Evolutionary conservation across 1,140 invertebrate genomes (phyloP).

Genomic region (Mya arenaria): DNA sequence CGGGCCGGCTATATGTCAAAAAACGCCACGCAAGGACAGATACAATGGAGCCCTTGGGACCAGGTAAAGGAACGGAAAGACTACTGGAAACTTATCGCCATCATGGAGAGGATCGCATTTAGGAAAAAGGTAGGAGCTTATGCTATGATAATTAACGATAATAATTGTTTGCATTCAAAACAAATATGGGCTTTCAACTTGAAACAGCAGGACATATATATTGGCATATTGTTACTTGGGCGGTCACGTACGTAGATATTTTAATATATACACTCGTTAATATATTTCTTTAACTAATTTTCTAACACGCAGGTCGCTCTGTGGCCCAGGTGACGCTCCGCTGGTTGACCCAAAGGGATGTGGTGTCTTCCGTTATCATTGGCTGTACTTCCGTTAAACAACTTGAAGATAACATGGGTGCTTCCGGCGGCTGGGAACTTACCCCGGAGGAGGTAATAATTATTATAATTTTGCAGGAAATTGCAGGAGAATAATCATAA

Average conservation of each 20-base stretch:
- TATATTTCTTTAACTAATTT: too few relatives aligned
- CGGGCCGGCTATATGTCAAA: conserved; percentile 10
- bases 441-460: conserved; percentile 69
- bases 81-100: conserved; percentile 41
- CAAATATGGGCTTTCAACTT: too few relatives aligned
- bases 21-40: background rate
- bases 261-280: too few relatives aligned
- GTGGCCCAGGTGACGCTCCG: conserved; percentile 72
- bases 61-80: background rate
- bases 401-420: conserved; percentile 77
- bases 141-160: too few relatives aligned
- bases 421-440: conserved; percentile 71
- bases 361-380: conserved; percentile 76
- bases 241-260: too few relatives aligned
- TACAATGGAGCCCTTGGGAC: background rate
- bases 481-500: too few relatives aligned
- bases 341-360: conserved; percentile 75
- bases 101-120: conserved; percentile 12
- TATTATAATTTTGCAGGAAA: too few relatives aligned
- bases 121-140: background rate
- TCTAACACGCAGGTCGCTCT: conserved; percentile 59
- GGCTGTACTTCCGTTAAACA: conserved; percentile 74
- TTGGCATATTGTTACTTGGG: too few relatives aligned
- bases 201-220: too few relatives aligned
- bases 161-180: too few relatives aligned